Percentiles rank a stretch among this genome's conserved stretches.
phyloP scores from a whole-genome alignment of 2,888 invertebrate genomes.

The Harpalus rubripes region DNA sequence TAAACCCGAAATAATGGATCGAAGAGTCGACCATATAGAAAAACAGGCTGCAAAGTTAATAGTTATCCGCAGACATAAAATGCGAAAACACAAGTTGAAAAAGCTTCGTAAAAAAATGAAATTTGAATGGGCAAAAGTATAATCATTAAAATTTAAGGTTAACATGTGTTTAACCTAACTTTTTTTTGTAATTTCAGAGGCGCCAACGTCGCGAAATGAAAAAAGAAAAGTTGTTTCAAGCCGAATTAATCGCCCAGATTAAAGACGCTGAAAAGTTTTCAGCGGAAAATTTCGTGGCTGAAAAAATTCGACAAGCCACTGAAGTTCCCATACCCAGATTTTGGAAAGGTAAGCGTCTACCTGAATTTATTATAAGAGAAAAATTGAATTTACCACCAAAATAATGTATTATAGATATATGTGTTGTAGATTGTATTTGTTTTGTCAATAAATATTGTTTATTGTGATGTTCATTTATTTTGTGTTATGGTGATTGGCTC shows the following conservation, averaged over 20 bases:
- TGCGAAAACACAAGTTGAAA: conserved; percentile 91
- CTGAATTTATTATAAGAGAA: conserved; percentile 84
- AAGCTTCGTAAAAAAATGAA: conserved; percentile 90
- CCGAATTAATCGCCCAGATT: conserved; percentile 83
- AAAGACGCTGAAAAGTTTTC: conserved; percentile 87
- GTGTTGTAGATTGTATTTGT: not conserved
- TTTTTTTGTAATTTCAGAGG: conserved; percentile 77
- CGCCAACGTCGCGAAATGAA: conserved; percentile 84
- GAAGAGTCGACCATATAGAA: conserved; percentile 77
- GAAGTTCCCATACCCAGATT: conserved; percentile 81
- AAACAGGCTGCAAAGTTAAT: conserved; percentile 87
- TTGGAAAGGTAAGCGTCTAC: conserved; percentile 82
- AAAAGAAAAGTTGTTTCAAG: conserved; percentile 90
- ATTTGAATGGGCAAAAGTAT: conserved; percentile 85
- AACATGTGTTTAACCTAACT: conserved; percentile 16
- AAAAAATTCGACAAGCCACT: conserved; percentile 82
- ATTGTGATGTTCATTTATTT: not conserved
- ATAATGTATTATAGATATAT: conserved; percentile 59
- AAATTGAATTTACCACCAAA: conserved; percentile 80
- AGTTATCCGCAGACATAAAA: conserved; percentile 88
- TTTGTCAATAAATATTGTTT: not conserved
- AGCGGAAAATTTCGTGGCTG: conserved; percentile 85
- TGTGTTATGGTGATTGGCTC: too few relatives aligned
- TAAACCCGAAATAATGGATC: conserved; percentile 71
- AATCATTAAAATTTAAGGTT: conserved; percentile 64